Evolutionary conservation across 1,140 invertebrate species (phyloP).

Genomic region (Polyergus mexicanus): DNA sequence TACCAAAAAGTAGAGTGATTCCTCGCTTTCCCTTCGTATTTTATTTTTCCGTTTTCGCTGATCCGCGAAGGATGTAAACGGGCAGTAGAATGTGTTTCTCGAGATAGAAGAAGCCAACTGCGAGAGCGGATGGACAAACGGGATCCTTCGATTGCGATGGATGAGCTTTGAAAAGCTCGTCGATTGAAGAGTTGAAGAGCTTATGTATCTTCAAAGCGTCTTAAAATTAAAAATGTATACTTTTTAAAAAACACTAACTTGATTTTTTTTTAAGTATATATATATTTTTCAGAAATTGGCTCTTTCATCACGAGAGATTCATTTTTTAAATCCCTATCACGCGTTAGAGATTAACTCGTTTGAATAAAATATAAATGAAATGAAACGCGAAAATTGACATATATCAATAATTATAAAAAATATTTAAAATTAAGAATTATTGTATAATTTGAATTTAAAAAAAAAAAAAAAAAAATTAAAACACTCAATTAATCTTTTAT

Average conservation of each 20-base stretch:
- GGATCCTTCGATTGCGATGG: constrained; percentile 16
- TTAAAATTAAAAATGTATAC: constrained; percentile 28
- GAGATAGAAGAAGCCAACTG: constrained; percentile 21
- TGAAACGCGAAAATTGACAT: not conserved
- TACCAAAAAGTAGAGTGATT: constrained; percentile 78
- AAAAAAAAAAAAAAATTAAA: too few species aligned
- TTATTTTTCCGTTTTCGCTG: constrained; percentile 61
- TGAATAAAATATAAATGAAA: too few species aligned
- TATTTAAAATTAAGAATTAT: too few species aligned
- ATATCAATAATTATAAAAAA: too few species aligned
- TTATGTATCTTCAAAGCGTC: constrained; percentile 16
- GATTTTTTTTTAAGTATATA: too few species aligned
- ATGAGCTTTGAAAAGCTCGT: constrained; percentile 12
- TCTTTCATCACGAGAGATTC: too few species aligned
- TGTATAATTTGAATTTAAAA: not conserved
- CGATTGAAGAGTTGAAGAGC: constrained; percentile 11
- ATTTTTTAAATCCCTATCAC: too few species aligned
- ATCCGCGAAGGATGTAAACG: constrained; percentile 38
- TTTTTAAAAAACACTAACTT: not conserved
- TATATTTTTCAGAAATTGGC: too few species aligned
- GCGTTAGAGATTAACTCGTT: too few species aligned
- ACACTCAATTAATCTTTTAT: too few species aligned
- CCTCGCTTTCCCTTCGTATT: constrained; percentile 71
- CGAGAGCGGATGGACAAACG: not conserved
- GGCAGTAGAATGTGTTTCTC: not conserved